Percentiles rank a stretch among this genome's conserved stretches.
Evolutionary conservation across 2,797 vertebrate species (phyloP).

Genomic region (Acanthis flammea): DNA sequence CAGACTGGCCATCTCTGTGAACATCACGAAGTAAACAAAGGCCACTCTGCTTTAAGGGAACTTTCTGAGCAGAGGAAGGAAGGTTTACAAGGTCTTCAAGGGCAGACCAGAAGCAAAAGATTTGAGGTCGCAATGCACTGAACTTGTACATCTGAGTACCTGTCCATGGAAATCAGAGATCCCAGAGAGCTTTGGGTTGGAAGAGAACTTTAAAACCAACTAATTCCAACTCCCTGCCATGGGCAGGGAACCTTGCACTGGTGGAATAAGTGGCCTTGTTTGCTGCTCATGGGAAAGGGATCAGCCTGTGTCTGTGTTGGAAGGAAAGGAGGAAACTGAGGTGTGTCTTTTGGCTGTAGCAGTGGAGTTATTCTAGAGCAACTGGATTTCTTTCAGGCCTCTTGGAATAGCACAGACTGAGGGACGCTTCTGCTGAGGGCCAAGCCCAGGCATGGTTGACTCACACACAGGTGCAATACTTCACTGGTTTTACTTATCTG

Average conservation of each 20-base stretch:
- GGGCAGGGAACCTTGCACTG: background rate
- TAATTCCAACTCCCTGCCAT: background rate
- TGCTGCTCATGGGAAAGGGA: background rate
- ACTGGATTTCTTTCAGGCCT: background rate
- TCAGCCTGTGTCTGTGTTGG: background rate
- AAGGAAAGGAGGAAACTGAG: background rate
- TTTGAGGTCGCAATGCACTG: background rate
- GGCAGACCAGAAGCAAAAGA: background rate
- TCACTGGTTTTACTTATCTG: background rate
- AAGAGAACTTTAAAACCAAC: background rate
- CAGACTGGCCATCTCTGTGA: background rate
- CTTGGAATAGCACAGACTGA: background rate
- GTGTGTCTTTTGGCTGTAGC: background rate
- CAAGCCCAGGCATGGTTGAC: background rate
- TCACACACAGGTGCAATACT: background rate
- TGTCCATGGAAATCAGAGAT: background rate
- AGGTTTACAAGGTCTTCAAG: background rate
- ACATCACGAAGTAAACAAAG: background rate
- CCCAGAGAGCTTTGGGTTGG: background rate
- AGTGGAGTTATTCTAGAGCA: background rate
- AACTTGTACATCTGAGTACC: background rate
- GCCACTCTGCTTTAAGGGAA: background rate
- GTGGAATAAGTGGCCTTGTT: background rate
- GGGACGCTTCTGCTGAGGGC: background rate
- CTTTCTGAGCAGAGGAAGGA: background rate